Base-by-base conservation (phyloP, 2,888 invertebrate genomes). In the Blomia tropicalis region DNA sequence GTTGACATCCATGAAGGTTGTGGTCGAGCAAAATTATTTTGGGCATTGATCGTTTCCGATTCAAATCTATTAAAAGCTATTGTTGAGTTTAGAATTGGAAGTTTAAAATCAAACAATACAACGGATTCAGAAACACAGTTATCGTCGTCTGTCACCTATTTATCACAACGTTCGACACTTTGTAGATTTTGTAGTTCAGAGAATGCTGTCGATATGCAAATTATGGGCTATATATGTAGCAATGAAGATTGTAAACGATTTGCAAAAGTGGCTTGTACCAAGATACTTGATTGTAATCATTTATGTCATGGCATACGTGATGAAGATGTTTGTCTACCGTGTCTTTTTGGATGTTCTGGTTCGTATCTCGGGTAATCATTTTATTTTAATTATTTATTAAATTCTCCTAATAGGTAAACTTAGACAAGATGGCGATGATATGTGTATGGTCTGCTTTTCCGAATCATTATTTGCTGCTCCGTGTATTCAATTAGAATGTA, bases 371-470 rank as follows among this genome's bases (percentile, higher is more conserved):
- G 4, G 47, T 11, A 47, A 54, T 7, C 14, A 56, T n/a, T 4
- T 47, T 47, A 4, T 23, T 47, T 47, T 47, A 47, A 2, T 19
- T 25, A 3, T 4, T 3, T 47, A n/a, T 47, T 4, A 11, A 2
- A 25, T 47, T 14, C 22, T 47, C 22, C 22, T 47, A 23, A 4
- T 19, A 1, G 70, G 70, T 63, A 70, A 70, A 58, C 77, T 95
- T 59, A 84, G 88, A 19, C 96, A 96, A 75, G 96, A 96, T 74
- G 90, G 90, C 0, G 96, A 96, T 71, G 96, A 96, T 73, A 92
- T 96, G 90, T 96, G 96, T 76, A 95, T 96, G 89, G 90, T 96
- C 70, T 96, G 96, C 74, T 96, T 96, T 76, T 91, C 92, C 0
- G 96, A 96, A 73, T 91, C 95, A 0, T 77, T 96, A 44, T 87